Conservation (phyloP, 2,113 vertebrate genomes). For the Sander vitreus region DNA sequence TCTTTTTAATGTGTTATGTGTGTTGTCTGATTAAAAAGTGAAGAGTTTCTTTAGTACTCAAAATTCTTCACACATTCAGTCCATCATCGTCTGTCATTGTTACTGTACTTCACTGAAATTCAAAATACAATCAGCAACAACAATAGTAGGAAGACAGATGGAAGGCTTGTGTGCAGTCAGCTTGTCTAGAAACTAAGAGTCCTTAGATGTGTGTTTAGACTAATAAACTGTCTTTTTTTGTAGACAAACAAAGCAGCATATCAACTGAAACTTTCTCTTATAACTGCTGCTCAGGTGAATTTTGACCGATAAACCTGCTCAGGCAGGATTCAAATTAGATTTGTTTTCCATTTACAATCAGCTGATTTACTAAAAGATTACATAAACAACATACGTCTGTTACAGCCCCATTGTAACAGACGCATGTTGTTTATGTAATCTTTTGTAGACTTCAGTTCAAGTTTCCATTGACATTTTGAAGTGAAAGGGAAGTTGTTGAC, state of each 20-base stretch:
- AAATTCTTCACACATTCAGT: constrained; percentile 7
- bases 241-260: constrained; percentile 8
- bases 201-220: constrained; percentile 27
- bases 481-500: constrained; percentile 40
- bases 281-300: neutral
- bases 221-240: constrained; percentile 29
- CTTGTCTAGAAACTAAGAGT: constrained; percentile 36
- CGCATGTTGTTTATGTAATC: neutral
- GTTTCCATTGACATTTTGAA: constrained; percentile 30
- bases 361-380: neutral
- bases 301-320: neutral
- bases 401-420: neutral
- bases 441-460: neutral
- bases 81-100: constrained; percentile 34
- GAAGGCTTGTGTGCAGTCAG: constrained; percentile 28
- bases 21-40: neutral
- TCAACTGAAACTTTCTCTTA: neutral
- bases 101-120: constrained; percentile 39
- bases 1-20: neutral
- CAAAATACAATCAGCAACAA: constrained; percentile 73
- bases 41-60: neutral
- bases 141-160: constrained; percentile 76
- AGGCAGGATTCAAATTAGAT: neutral
- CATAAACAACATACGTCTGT: neutral
- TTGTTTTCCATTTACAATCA: neutral